These are phyloP conservation scores for Callyntrura sp. DNA, from an alignment of 2,888 invertebrate genomes.

Conservation along the genomic window DNA sequence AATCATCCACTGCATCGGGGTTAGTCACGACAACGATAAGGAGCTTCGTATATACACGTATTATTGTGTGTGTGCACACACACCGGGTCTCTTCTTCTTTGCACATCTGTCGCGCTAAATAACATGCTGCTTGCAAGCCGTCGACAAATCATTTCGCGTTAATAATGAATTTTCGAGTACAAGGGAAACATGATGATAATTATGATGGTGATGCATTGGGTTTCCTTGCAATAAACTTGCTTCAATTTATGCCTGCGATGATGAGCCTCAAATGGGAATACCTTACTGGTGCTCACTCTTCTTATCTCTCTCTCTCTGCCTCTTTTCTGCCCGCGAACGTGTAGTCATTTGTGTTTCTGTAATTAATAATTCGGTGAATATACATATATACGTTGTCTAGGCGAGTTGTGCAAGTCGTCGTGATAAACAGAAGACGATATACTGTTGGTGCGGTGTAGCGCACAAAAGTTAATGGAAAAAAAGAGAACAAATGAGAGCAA, in stretches of 20 bases:
- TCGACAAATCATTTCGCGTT: neutral
- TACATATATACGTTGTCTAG: conserved; percentile 2
- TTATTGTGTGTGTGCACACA: too few relatives aligned
- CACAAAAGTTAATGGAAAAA: conserved; percentile 49
- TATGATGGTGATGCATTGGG: conserved; percentile 6
- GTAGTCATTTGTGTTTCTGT: conserved; percentile 60
- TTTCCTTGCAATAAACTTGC: conserved; percentile 14
- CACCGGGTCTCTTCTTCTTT: neutral
- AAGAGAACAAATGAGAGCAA: conserved; percentile 69
- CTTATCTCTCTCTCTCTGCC: too few relatives aligned
- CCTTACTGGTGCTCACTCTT: neutral
- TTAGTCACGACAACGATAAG: too few relatives aligned
- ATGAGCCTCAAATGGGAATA: neutral
- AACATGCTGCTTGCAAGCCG: neutral
- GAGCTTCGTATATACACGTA: neutral
- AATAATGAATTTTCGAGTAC: neutral
- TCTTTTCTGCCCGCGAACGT: conserved; percentile 2
- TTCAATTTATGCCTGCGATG: conserved; percentile 47
- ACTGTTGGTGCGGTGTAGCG: too few relatives aligned
- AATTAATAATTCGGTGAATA: conserved; percentile 70
- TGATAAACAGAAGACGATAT: conserved; percentile 14
- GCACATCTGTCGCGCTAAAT: conserved; percentile 67
- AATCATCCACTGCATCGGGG: conserved; percentile 25
- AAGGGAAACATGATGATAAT: neutral
- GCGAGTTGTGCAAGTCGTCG: neutral